A percentile compares a stretch with the other conserved stretches of the same genome.
phyloP scores from a whole-genome alignment of 2,888 invertebrate species.

The Ichneumon xanthorius region DNA sequence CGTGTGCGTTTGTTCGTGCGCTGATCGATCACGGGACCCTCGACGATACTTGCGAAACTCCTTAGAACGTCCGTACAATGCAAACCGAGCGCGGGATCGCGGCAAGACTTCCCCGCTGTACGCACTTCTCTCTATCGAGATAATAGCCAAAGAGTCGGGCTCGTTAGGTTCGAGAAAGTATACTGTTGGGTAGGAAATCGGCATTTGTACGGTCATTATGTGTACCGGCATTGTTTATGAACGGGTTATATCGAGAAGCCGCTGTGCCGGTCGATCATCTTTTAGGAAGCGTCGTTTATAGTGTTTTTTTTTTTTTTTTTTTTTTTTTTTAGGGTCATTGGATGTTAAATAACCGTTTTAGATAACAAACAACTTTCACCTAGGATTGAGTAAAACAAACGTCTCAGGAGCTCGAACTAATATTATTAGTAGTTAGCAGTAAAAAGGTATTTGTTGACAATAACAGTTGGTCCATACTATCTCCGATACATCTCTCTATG shows the following conservation, averaged over 20 bases:
- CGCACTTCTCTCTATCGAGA: slow-evolving; percentile 42
- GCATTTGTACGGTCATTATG: slow-evolving; percentile 56
- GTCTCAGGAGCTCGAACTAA: neutral
- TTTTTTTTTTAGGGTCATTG: neutral
- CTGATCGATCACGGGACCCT: slow-evolving; percentile 61
- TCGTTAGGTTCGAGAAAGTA: slow-evolving; percentile 64
- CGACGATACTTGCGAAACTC: slow-evolving; percentile 60
- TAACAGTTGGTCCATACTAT: no score
- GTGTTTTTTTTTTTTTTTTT: neutral
- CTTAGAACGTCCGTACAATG: slow-evolving; percentile 13
- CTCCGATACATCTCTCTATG: no score
- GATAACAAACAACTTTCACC: neutral
- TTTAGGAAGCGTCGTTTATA: slow-evolving; percentile 8
- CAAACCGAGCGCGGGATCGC: slow-evolving; percentile 13
- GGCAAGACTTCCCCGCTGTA: slow-evolving; percentile 19
- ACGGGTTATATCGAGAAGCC: slow-evolving; percentile 5
- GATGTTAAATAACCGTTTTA: neutral
- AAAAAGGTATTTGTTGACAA: no score
- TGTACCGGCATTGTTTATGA: slow-evolving; percentile 50
- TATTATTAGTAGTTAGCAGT: no score
- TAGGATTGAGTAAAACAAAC: neutral
- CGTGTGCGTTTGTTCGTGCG: slow-evolving; percentile 35
- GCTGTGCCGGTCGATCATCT: slow-evolving; percentile 29
- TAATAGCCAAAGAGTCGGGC: slow-evolving; percentile 43
- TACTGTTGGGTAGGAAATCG: slow-evolving; percentile 38